Conservation (phyloP, 2,113 vertebrate species). For the Stigmatopora nigra region DNA sequence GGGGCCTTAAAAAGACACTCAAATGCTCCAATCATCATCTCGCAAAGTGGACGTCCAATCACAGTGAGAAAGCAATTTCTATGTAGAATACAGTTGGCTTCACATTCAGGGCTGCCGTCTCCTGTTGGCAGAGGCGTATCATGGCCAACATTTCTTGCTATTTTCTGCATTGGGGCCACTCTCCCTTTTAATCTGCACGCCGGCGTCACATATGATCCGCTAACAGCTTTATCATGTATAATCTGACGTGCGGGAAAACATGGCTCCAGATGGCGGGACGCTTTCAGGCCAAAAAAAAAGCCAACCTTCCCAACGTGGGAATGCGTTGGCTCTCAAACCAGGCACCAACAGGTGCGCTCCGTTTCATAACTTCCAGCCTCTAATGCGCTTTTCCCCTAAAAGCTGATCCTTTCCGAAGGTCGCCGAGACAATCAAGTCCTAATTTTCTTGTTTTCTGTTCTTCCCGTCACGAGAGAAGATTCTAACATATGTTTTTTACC, state of each 20-base stretch:
- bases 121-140: too few species aligned
- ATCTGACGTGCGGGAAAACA: constrained; percentile 5
- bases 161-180: background rate
- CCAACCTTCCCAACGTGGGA: background rate
- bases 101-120: background rate
- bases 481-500: too few species aligned
- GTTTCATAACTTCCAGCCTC: background rate
- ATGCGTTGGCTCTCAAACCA: background rate
- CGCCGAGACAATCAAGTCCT: constrained; percentile 12
- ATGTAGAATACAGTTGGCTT: too few species aligned
- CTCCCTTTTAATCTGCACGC: background rate
- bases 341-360: background rate
- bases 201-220: constrained; percentile 3
- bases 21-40: too few species aligned
- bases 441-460: constrained; percentile 23
- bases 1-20: too few species aligned
- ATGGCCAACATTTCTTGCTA: too few species aligned
- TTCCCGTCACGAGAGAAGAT: constrained; percentile 3
- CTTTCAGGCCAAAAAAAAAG: background rate
- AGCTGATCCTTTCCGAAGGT: constrained; percentile 8
- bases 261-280: constrained; percentile 2
- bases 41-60: too few species aligned
- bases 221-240: constrained; percentile 1
- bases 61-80: too few species aligned
- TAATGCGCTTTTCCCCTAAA: background rate